Percentiles rank a stretch among this genome's conserved stretches.
Conservation (phyloP, 2,888 invertebrate species). For the Carabus problematicus region DNA sequence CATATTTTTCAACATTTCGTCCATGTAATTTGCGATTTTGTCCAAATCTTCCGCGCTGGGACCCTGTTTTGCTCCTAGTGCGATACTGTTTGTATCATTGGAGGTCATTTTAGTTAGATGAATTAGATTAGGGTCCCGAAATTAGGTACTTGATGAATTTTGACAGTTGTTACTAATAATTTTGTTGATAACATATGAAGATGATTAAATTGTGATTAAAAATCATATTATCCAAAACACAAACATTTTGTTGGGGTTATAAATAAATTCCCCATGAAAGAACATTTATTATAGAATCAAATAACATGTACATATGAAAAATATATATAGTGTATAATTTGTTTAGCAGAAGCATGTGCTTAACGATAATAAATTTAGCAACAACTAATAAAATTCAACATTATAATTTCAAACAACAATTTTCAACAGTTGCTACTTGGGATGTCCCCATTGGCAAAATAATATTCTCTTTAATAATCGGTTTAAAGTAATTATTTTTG, state of each 20-base stretch:
- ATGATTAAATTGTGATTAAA: too few relatives aligned
- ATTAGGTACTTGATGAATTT: too few relatives aligned
- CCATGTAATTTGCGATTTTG: constrained; percentile 32
- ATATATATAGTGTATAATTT: constrained; percentile 30
- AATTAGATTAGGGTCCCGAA: too few relatives aligned
- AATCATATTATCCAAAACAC: too few relatives aligned
- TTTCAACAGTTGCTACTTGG: constrained; percentile 21
- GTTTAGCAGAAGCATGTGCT: constrained; percentile 25
- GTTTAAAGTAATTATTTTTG: constrained; percentile 29
- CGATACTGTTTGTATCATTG: constrained; percentile 4
- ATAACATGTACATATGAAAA: constrained; percentile 34
- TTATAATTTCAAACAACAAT: constrained; percentile 37
- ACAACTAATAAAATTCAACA: constrained; percentile 20
- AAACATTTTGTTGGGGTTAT: too few relatives aligned
- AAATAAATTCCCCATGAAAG: not conserved
- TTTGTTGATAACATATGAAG: too few relatives aligned
- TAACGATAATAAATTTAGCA: constrained; percentile 13
- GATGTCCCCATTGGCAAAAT: constrained; percentile 20
- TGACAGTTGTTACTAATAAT: too few relatives aligned
- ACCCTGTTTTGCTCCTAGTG: not conserved
- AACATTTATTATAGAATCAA: constrained; percentile 30
- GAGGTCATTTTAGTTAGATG: constrained; percentile 17
- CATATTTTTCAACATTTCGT: constrained; percentile 28
- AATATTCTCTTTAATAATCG: constrained; percentile 33
- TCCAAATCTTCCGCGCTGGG: constrained; percentile 16